These are phyloP conservation scores for Zeugodacus cucurbitae DNA, from an alignment of 1,140 invertebrate genomes.

Conservation along the genomic window DNA sequence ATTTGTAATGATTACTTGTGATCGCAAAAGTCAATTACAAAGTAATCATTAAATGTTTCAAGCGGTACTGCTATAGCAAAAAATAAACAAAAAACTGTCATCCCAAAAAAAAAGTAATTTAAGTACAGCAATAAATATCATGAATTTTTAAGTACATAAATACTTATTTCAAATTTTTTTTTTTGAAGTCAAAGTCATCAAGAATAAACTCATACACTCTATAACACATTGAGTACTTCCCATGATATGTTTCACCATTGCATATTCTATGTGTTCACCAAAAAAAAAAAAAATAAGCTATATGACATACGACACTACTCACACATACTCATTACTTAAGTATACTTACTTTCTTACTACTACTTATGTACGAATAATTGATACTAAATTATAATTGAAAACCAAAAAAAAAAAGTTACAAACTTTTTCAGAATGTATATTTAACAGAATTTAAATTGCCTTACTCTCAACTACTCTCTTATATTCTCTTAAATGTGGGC, in stretches of 20 bases:
- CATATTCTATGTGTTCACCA: background rate
- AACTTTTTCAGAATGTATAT: slow-evolving; percentile 1
- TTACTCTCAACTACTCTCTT: slow-evolving; percentile 11
- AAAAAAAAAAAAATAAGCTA: too few species aligned
- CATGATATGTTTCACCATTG: background rate
- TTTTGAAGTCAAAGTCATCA: background rate
- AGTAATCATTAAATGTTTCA: too few species aligned
- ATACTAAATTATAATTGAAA: background rate
- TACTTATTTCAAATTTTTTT: too few species aligned
- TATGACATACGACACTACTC: background rate
- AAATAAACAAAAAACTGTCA: too few species aligned
- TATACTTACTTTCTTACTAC: slow-evolving; percentile 2
- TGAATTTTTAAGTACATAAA: too few species aligned
- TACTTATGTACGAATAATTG: background rate
- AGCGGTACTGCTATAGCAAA: too few species aligned
- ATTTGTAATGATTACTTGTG: too few species aligned
- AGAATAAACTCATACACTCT: background rate
- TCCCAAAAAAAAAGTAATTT: too few species aligned
- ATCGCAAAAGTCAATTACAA: too few species aligned
- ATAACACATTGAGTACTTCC: background rate
- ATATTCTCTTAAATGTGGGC: slow-evolving; percentile 1
- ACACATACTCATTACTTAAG: background rate
- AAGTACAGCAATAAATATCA: too few species aligned
- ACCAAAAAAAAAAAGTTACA: background rate
- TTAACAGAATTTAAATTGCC: background rate